phyloP scores from a whole-genome alignment of 2,797 vertebrate genomes.

The Adrianichthys oophorus region DNA sequence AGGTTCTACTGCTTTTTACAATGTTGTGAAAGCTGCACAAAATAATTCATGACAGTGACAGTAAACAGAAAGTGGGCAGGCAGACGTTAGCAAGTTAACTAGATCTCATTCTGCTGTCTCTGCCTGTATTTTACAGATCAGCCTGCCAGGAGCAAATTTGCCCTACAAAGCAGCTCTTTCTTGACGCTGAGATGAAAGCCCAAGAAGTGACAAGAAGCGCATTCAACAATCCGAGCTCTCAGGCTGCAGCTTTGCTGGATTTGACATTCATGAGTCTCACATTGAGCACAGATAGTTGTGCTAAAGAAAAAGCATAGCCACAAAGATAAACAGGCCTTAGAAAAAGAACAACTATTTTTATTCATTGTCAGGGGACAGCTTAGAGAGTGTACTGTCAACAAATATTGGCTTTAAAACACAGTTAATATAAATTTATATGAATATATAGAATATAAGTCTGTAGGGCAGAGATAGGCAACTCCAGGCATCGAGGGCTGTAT shows the following conservation, averaged over 20 bases:
- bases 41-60: constrained; percentile 70
- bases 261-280: constrained; percentile 57
- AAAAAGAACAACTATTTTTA: constrained; percentile 5
- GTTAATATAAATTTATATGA: not conserved
- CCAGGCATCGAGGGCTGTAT: too few relatives aligned
- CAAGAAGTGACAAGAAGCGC: constrained; percentile 65
- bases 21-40: constrained; percentile 36
- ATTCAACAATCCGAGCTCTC: constrained; percentile 63
- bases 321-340: not conserved
- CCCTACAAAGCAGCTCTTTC: constrained; percentile 75
- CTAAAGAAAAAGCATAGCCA: constrained; percentile 16
- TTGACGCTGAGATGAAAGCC: constrained; percentile 71
- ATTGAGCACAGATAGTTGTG: constrained; percentile 31
- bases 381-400: constrained; percentile 12
- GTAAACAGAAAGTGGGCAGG: constrained; percentile 57
- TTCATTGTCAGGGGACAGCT: not conserved
- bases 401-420: constrained; percentile 15
- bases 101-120: constrained; percentile 59
- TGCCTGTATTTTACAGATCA: constrained; percentile 77
- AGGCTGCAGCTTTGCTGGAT: constrained; percentile 57
- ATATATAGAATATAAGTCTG: not conserved
- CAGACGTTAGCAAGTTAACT: constrained; percentile 63
- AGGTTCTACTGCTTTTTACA: constrained; percentile 37
- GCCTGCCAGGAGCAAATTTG: constrained; percentile 74
- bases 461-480: not conserved